Conservation (phyloP, 2,113 vertebrate species). For the Thalassarche chlororhynchos region DNA sequence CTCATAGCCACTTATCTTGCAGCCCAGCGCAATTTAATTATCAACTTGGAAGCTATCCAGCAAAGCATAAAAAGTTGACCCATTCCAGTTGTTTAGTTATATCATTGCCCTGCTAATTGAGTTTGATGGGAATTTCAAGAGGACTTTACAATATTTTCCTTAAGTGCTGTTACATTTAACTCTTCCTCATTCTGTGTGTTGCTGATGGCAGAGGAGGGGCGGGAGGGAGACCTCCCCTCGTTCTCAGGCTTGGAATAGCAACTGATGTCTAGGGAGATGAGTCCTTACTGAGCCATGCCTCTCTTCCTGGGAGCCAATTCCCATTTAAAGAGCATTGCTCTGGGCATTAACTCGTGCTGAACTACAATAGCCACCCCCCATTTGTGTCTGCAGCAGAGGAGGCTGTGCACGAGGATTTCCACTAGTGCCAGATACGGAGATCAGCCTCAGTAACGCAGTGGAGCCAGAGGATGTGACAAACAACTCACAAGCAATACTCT, state of each 20-base stretch:
- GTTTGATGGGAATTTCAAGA: conserved; percentile 56
- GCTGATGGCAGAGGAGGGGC: not conserved
- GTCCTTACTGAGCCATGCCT: not conserved
- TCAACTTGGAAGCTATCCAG: conserved; percentile 47
- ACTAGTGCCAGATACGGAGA: not conserved
- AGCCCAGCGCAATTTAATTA: conserved; percentile 40
- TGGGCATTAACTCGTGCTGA: not conserved
- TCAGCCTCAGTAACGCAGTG: rapidly evolving
- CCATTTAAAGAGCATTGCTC: not conserved
- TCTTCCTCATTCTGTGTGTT: not conserved
- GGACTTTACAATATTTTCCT: not conserved
- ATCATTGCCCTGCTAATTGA: conserved; percentile 48
- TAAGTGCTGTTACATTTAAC: not conserved
- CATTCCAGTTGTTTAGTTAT: conserved; percentile 36
- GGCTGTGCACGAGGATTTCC: not conserved
- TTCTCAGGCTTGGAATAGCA: not conserved
- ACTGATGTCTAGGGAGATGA: not conserved
- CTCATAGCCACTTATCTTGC: not conserved
- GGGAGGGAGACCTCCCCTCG: not conserved
- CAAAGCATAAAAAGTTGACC: not conserved
- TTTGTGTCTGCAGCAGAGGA: not conserved
- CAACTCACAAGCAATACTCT: not conserved
- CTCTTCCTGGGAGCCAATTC: not conserved
- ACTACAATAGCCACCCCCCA: rapidly evolving
- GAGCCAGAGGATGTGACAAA: not conserved